These are phyloP conservation scores for Thaleichthys pacificus DNA, from an alignment of 2,797 vertebrate genomes.

Conservation along the genomic window DNA sequence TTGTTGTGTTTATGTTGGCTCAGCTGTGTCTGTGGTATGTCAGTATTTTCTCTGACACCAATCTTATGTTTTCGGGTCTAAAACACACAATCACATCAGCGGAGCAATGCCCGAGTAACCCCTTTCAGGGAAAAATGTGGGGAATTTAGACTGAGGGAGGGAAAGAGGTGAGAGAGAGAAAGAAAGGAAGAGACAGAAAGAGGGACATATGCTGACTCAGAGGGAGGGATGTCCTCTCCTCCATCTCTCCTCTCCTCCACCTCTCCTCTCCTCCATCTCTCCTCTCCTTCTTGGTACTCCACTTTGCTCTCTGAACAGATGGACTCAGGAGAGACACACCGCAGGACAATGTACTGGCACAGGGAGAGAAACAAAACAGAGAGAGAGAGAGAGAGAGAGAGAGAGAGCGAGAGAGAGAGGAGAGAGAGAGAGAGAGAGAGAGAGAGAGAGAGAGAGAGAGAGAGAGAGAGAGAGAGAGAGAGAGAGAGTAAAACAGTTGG, in stretches of 20 bases:
- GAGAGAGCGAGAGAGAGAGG: neutral
- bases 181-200: conserved; percentile 44
- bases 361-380: neutral
- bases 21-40: conserved; percentile 48
- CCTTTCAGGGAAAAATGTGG: too few species aligned
- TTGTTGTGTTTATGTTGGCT: conserved; percentile 63
- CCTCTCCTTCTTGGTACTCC: conserved; percentile 41
- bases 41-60: too few species aligned
- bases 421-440: neutral
- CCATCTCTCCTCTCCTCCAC: conserved; percentile 42
- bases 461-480: conserved; percentile 10
- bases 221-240: conserved; percentile 70
- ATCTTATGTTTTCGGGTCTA: too few species aligned
- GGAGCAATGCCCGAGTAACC: too few species aligned
- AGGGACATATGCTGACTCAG: conserved; percentile 72
- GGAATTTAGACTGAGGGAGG: neutral
- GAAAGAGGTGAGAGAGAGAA: conserved; percentile 11
- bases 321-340: conserved; percentile 65
- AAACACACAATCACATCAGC: too few species aligned
- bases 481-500: conserved; percentile 29
- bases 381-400: neutral
- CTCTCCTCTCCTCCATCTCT: conserved; percentile 52
- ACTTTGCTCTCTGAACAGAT: conserved; percentile 67
- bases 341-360: conserved; percentile 50
- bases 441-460: neutral